Conservation (phyloP, 1,140 invertebrate species). For the Hyposmocoma kahamanoa region DNA sequence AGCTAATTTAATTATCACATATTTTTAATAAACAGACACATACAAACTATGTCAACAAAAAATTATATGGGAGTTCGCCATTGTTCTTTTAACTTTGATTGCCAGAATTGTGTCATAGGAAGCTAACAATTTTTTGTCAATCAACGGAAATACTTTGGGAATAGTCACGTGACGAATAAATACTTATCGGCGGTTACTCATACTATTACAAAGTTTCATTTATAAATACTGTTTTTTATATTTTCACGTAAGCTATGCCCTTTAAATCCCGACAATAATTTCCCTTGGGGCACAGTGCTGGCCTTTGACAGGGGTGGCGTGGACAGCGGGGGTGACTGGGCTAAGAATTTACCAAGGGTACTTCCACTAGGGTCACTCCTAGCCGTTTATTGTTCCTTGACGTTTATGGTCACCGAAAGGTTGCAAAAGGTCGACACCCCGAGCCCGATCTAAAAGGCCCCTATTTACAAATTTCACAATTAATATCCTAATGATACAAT, state of each 20-base stretch:
- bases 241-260: slow-evolving; percentile 62
- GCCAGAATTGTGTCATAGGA: too few species aligned
- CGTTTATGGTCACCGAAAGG: slow-evolving; percentile 68
- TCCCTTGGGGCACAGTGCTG: slow-evolving; percentile 54
- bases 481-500: too few species aligned
- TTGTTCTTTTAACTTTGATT: too few species aligned
- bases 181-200: slow-evolving; percentile 43
- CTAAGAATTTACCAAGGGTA: slow-evolving; percentile 53
- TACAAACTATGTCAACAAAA: too few species aligned
- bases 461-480: slow-evolving; percentile 39
- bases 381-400: slow-evolving; percentile 62
- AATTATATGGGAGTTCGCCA: too few species aligned
- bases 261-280: slow-evolving; percentile 72
- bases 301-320: slow-evolving; percentile 65
- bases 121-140: neutral
- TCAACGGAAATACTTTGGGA: slow-evolving; percentile 13
- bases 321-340: slow-evolving; percentile 50
- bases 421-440: slow-evolving; percentile 44
- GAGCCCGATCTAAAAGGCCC: slow-evolving; percentile 22
- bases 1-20: too few species aligned
- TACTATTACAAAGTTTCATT: too few species aligned
- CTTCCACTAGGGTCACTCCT: slow-evolving; percentile 55
- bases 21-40: too few species aligned
- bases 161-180: slow-evolving; percentile 49
- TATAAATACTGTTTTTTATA: slow-evolving; percentile 64